Evolutionary conservation across 2,888 invertebrate species (phyloP).

Genomic region (Megaustenia siamemsis): DNA sequence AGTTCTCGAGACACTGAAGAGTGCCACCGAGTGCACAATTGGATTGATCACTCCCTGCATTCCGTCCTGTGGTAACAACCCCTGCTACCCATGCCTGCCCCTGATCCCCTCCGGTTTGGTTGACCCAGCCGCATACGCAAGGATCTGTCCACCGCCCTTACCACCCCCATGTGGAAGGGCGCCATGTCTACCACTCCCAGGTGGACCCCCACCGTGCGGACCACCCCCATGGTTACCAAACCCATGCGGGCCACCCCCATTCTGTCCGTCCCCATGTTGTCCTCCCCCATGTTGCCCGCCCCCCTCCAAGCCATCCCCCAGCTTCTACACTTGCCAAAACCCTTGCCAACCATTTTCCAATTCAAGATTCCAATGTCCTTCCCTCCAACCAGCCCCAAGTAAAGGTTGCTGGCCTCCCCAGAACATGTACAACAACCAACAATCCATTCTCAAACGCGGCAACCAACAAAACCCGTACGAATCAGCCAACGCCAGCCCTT

Average conservation of each 20-base stretch:
- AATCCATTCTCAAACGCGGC: no score
- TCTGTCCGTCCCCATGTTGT: neutral
- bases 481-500: neutral
- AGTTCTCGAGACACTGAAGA: constrained; percentile 34
- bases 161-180: neutral
- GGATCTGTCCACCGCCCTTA: neutral
- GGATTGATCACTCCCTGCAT: constrained; percentile 3
- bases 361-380: neutral
- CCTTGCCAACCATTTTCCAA: neutral
- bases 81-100: neutral
- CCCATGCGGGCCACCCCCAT: no score
- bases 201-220: no score
- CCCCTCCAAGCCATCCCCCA: neutral
- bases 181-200: neutral
- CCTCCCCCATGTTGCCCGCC: neutral
- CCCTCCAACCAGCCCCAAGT: no score
- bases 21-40: neutral
- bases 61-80: neutral
- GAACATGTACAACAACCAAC: no score
- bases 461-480: neutral
- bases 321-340: neutral
- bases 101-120: neutral
- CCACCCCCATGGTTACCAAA: no score
- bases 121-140: neutral
- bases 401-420: no score